phyloP scores from a whole-genome alignment of 64 coral and sea anemone genomes.

The Stichodactyla helianthus region DNA sequence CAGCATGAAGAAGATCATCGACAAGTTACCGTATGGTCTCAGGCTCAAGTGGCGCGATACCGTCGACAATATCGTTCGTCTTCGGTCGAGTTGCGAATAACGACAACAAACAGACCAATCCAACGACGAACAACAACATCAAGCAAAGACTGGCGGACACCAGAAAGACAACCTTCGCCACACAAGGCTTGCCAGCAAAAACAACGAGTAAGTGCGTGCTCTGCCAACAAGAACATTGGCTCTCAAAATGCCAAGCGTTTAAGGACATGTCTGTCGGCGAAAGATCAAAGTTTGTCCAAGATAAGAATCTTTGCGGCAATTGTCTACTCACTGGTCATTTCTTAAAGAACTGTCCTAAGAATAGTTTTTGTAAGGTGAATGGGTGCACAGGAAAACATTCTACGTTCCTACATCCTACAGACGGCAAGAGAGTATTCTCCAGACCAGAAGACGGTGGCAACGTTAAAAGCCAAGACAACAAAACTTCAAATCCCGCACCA shows the following conservation, averaged over 20 bases:
- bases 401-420: slow-evolving; percentile 37
- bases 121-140: too few relatives aligned
- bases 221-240: slow-evolving; percentile 48
- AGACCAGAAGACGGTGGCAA: not conserved
- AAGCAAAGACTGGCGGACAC: too few relatives aligned
- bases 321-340: slow-evolving; percentile 52
- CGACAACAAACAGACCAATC: too few relatives aligned
- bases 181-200: too few relatives aligned
- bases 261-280: slow-evolving; percentile 29
- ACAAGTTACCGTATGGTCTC: too few relatives aligned
- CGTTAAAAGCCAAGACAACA: not conserved
- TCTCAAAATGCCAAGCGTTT: slow-evolving; percentile 50
- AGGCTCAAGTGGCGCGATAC: too few relatives aligned
- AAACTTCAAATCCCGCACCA: too few relatives aligned
- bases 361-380: slow-evolving; percentile 52
- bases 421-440: not conserved
- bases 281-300: slow-evolving; percentile 30
- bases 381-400: slow-evolving; percentile 54
- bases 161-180: too few relatives aligned
- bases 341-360: slow-evolving; percentile 41
- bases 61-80: too few relatives aligned
- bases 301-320: slow-evolving; percentile 48
- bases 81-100: too few relatives aligned
- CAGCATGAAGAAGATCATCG: too few relatives aligned
- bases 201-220: slow-evolving; percentile 31